Base-by-base conservation (phyloP, 1,140 invertebrate genomes). In the Glossosoma conforme region DNA sequence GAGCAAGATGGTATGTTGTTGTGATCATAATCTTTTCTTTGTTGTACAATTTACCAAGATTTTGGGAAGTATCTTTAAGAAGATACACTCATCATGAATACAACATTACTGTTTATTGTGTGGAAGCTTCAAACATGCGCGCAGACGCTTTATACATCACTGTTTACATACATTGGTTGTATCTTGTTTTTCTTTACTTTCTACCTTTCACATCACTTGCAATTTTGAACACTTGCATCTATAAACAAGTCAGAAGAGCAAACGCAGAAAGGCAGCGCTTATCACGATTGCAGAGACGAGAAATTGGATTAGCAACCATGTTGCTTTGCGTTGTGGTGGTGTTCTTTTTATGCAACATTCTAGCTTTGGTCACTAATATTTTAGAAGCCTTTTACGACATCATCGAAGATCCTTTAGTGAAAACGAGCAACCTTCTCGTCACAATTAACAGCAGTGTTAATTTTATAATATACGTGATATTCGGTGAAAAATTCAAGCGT, bases 391-490 rank as follows among this genome's bases (percentile, higher is more conserved):
- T 86, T 62, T 79, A 77, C 62, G 78, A 80, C 25, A 84, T 72
- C 50, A 77, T 77, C 53, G 64, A 83, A 61, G 75, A 91, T 63
- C 81, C 89, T 35, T 71, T 97, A 36, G 87, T 97, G 5, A 91
- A 88, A 61, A 77, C 80, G 5, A 87, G 88, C 56, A 97, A 98
- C 68, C 79, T 97, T n/a, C 76, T 97, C 20, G 92, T 97, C 9
- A 96, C 91, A 19, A 86, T 97, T 59, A 98, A 98, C 73, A 96
- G 92, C 60, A 94, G 93, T 58, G 89, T 97, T 24, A 98, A 98
- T 68, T 97, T 97, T 66, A 84, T 97, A 42, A 93, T 98, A 52
- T 98, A 98, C 71, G 93, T 96, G 50, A 92, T 95, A 25, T 96
- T 97, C 65, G 95, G 94, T 0, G 89, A 95, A 63, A 97, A 97